Evolutionary conservation across 2,888 invertebrate species (phyloP).

Genomic region (Scaptomyza tumidula): DNA sequence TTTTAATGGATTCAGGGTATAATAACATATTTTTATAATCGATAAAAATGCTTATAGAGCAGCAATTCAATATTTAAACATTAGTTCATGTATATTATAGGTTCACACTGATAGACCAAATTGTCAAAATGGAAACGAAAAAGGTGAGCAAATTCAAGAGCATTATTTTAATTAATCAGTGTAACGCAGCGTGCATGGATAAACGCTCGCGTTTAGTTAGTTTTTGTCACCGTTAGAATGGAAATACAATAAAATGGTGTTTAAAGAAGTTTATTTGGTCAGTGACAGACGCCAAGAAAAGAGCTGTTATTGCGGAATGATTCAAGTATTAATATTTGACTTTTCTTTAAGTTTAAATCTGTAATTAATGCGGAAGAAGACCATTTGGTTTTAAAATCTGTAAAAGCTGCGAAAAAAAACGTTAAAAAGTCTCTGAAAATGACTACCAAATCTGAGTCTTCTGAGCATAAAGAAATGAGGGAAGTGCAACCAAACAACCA

Average conservation of each 20-base stretch:
- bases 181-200: background rate
- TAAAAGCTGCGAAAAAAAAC: conserved; percentile 17
- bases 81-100: conserved; percentile 4
- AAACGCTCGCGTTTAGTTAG: too few species aligned
- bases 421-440: conserved; percentile 22
- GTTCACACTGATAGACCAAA: background rate
- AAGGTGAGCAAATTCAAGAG: conserved; percentile 19
- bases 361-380: conserved; percentile 61
- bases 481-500: conserved; percentile 8
- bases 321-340: background rate
- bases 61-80: background rate
- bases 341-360: conserved; percentile 36
- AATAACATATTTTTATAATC: too few species aligned
- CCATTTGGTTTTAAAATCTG: conserved; percentile 52
- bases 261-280: too few species aligned
- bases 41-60: background rate
- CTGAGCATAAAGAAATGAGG: background rate
- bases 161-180: background rate
- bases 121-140: conserved; percentile 36
- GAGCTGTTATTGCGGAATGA: too few species aligned
- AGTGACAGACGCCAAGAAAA: too few species aligned
- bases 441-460: conserved; percentile 15
- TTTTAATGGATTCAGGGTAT: too few species aligned
- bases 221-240: too few species aligned
- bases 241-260: too few species aligned